phyloP scores from a whole-genome alignment of 2,797 vertebrate genomes.

The Parotocinclus haroldoi region DNA sequence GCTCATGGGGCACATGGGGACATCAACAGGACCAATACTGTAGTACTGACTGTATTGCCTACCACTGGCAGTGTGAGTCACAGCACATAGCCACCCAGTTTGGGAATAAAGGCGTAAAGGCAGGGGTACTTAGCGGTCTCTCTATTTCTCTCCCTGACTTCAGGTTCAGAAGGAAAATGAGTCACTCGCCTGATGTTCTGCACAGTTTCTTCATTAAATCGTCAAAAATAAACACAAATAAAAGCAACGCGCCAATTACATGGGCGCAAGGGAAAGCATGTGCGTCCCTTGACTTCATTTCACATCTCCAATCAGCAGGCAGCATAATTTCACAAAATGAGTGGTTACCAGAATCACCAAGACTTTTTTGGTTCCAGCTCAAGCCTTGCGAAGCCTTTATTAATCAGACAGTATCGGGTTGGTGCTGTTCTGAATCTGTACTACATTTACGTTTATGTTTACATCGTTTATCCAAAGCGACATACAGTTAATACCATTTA shows the following conservation, averaged over 20 bases:
- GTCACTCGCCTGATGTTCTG: constrained; percentile 61
- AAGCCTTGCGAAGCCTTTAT: constrained; percentile 45
- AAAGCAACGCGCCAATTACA: constrained; percentile 69
- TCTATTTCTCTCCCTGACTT: constrained; percentile 18
- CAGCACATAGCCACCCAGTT: constrained; percentile 12
- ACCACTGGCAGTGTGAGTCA: constrained; percentile 10
- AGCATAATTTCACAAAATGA: constrained; percentile 68
- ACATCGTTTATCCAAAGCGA: too few species aligned
- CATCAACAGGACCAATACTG: not conserved
- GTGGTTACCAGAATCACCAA: constrained; percentile 57
- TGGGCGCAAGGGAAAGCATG: constrained; percentile 56
- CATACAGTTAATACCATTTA: too few species aligned
- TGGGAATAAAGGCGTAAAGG: constrained; percentile 20
- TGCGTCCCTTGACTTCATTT: constrained; percentile 62
- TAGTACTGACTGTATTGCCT: constrained; percentile 2
- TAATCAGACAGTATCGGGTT: constrained; percentile 51
- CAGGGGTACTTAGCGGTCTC: constrained; percentile 33
- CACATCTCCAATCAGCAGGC: constrained; percentile 68
- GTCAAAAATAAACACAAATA: constrained; percentile 77
- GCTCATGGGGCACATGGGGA: constrained; percentile 13
- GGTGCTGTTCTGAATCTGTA: constrained; percentile 32
- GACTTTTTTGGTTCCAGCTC: constrained; percentile 30
- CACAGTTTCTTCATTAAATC: constrained; percentile 65
- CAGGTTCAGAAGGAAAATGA: constrained; percentile 41
- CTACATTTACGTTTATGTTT: too few species aligned